These are phyloP conservation scores for Helicoverpa armigera DNA, from an alignment of 1,140 invertebrate genomes.

Conservation along the genomic window DNA sequence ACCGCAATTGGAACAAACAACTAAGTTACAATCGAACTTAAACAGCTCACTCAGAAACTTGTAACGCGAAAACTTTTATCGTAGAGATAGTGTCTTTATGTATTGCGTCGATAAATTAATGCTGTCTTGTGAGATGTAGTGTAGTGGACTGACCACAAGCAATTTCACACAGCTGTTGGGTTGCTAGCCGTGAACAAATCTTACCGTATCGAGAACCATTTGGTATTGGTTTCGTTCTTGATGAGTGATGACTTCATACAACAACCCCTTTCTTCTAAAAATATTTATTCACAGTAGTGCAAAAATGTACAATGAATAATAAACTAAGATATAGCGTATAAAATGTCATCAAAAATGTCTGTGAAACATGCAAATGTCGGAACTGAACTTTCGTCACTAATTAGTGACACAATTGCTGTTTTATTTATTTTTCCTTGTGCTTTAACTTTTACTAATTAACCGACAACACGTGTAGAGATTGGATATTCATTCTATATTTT, in stretches of 20 bases:
- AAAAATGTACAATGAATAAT: no score
- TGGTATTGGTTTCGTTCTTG: not conserved
- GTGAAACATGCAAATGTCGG: not conserved
- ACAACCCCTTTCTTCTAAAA: no score
- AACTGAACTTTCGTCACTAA: constrained; percentile 34
- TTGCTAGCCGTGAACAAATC: not conserved
- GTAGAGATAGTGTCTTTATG: constrained; percentile 3
- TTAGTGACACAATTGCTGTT: constrained; percentile 18
- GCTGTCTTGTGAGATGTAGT: constrained; percentile 43
- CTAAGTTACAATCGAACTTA: constrained; percentile 50
- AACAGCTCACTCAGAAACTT: constrained; percentile 41
- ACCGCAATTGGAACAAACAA: constrained; percentile 44
- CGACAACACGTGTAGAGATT: constrained; percentile 4
- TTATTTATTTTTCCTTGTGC: not conserved
- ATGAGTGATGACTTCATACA: not conserved
- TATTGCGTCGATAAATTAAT: constrained; percentile 43
- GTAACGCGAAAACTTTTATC: constrained; percentile 30
- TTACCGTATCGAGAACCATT: not conserved
- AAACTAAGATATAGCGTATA: not conserved
- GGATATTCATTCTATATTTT: not conserved
- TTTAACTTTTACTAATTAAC: constrained; percentile 31
- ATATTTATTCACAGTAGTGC: no score
- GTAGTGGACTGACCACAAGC: constrained; percentile 21
- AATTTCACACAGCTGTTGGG: constrained; percentile 28
- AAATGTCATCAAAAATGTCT: constrained; percentile 9